phyloP scores from a whole-genome alignment of 2,797 vertebrate species.

The Chelon labrosus region DNA sequence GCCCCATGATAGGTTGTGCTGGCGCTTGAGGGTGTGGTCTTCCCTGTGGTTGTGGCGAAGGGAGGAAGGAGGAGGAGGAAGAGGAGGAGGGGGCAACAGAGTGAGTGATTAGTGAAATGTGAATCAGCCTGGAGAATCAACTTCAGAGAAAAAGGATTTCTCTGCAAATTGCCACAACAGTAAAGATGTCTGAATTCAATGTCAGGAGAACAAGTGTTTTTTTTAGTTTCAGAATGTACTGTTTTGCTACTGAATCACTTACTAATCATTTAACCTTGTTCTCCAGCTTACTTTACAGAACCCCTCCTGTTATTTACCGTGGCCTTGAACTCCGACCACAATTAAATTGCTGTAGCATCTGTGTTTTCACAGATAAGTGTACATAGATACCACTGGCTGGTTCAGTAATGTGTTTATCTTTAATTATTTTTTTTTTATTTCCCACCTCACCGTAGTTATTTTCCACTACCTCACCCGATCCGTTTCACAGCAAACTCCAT shows the following conservation, averaged over 20 bases:
- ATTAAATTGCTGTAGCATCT: conserved; percentile 11
- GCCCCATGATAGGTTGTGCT: conserved; percentile 85
- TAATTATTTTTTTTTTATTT: neutral
- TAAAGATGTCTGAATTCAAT: neutral
- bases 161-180: no score
- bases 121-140: conserved; percentile 70
- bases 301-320: neutral
- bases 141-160: conserved; percentile 67
- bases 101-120: conserved; percentile 86
- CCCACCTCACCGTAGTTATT: neutral
- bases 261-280: conserved; percentile 31
- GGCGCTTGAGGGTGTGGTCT: conserved; percentile 86
- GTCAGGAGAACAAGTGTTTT: neutral
- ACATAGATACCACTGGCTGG: conserved; percentile 33
- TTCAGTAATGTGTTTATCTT: neutral
- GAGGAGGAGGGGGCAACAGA: conserved; percentile 74
- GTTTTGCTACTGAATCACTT: conserved; percentile 8
- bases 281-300: conserved; percentile 25
- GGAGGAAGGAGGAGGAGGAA: conserved; percentile 41
- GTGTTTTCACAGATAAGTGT: conserved; percentile 46
- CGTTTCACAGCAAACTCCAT: conserved; percentile 38
- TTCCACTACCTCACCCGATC: conserved; percentile 44
- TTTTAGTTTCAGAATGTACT: conserved; percentile 8
- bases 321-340: conserved; percentile 18
- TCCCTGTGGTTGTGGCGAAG: conserved; percentile 84